Evolutionary conservation across 1,140 invertebrate species (phyloP), one percentile per base, ranked within the genome.

Genomic region (Drosophila navojoa): DNA sequence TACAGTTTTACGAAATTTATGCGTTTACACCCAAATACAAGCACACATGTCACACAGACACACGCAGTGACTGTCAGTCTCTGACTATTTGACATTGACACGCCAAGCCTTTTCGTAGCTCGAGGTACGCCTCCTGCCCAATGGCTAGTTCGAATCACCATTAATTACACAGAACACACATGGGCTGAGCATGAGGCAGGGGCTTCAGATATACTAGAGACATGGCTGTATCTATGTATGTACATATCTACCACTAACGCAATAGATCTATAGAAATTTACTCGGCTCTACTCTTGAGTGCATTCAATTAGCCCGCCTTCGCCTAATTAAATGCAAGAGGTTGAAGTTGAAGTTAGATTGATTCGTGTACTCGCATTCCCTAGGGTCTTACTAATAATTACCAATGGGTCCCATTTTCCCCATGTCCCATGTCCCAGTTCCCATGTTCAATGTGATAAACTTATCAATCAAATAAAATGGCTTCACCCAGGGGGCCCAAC

Each of bases 71-170:
- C 57, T 61, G 71, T 68, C 64, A 32, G 50, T 45, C 53, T 45
- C 53, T 42, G 45, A 50, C 54, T 61, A 52, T 74, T 77, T 77
- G 75, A 70, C 71, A 74, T 77, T 75, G 71, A 77, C 66, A 75
- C 27, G 71, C 71, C 71, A 77, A 77, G 75, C 75, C 71, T 63
- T 73, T 66, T 53, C 60, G 35, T 45, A 10, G 16, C 10, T n/a
- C 10, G 35, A 53, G 54, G 49, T 49, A 70, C 74, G 47, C 63
- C 58, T 63, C 45, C 40, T 64, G 52, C 40, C 27, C 49, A 45
- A n/a, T 15, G 10, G n/a, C n/a, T 7, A 29, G 9, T 27, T 60
- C 57, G 42, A 60, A 49, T 11, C 27, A 32, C 27, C 42, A 27
- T 35, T 60, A 60, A 60, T 60, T 60, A 60, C 44, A 19, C 5